Conservation (phyloP, 1,140 invertebrate genomes). For the Aphaenogaster ashmeadi region DNA sequence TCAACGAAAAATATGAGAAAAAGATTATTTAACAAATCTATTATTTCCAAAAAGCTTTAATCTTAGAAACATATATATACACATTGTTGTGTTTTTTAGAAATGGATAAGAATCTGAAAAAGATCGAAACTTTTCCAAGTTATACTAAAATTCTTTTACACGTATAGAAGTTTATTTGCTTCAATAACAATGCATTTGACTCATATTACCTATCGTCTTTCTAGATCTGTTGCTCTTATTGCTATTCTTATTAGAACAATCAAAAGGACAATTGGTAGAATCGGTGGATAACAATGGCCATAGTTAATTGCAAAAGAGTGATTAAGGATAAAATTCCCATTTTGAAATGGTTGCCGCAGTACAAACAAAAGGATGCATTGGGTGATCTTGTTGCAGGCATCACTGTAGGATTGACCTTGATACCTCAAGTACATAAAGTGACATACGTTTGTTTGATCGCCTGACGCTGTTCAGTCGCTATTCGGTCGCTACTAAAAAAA, state of each 20-base stretch:
- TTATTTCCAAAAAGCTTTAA: not conserved
- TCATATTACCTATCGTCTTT: not conserved
- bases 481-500: not conserved
- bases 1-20: not conserved
- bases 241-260: not conserved
- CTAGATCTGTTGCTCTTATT: not conserved
- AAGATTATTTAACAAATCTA: not conserved
- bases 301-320: slow-evolving; percentile 53
- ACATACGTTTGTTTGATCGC: not conserved
- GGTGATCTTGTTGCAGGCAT: slow-evolving; percentile 88
- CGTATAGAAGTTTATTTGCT: not conserved
- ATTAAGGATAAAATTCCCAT: slow-evolving; percentile 83
- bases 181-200: not conserved
- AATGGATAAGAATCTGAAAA: not conserved
- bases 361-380: slow-evolving; percentile 82
- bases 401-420: slow-evolving; percentile 88
- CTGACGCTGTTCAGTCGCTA: not conserved
- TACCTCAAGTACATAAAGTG: slow-evolving; percentile 87
- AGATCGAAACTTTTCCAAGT: not conserved
- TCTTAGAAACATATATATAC: not conserved
- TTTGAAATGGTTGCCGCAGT: slow-evolving; percentile 86
- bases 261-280: not conserved
- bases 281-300: slow-evolving; percentile 58
- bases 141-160: not conserved
- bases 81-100: not conserved